Base-by-base conservation (phyloP, 2,113 vertebrate genomes). In the Scolopax mira region DNA sequence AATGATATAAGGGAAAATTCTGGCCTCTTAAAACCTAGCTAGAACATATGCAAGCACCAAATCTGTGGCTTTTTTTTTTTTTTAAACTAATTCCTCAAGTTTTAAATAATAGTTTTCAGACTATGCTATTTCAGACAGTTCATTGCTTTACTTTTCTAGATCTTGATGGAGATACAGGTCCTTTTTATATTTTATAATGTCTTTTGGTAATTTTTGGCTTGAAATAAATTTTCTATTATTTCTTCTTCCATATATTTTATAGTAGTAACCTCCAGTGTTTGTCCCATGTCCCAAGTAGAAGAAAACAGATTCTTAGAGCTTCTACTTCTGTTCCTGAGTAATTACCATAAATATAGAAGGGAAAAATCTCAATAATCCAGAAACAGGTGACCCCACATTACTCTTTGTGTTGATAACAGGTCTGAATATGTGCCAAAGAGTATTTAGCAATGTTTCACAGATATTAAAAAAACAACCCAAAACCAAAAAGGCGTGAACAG, bases 371-470 rank as follows among this genome's bases (percentile, higher is more conserved):
- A 65, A 8, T 81, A 85, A 80, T 90, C 51, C 6, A 11, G 85
- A 89, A 92, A n/a, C 52, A 89, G 67, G 42, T 92, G 72, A 87
- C 67, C 67, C 30, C 73, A 42, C 51, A 42, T 90, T 84, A 62
- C 42, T 80, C 52, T 61, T 18, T 77, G 30, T 74, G 35, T 80
- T 88, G 75, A 79, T 84, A 74, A 37, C 71, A 14, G 3, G 77
- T 77, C 86, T 81, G 92, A 88, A 85, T 1, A 0, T 48, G 39
- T 44, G 83, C 39, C 79, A 94, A 71, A 71, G 51, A 57, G 27
- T 66, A 65, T 62, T 81, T 78, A 78, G 65, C 22, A 80, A 81
- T 52, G 57, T 75, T 62, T 87, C 64, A 69, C 64, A 75, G 17
- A 60, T 28, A 21, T 39, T 60, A 1, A 25, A 49, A 57, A 61